Conservation (phyloP, 2,113 vertebrate species). For the Eudyptes chrysolophus region DNA sequence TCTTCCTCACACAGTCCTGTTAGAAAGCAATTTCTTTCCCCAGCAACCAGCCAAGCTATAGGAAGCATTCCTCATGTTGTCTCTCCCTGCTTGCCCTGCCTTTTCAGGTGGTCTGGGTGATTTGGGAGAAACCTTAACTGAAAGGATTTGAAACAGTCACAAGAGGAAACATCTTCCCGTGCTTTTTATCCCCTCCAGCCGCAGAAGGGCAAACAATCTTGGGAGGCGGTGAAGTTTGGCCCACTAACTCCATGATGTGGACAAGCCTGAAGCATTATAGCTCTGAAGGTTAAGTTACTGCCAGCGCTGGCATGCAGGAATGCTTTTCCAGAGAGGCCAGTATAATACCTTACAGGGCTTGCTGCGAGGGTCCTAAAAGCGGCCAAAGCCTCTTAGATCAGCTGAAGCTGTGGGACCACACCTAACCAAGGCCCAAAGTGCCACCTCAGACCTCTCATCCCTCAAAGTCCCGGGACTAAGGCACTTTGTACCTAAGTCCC, state of each 20-base stretch:
- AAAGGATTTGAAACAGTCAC: background rate
- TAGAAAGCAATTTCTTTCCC: background rate
- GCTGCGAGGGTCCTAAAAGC: background rate
- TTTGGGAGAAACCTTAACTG: background rate
- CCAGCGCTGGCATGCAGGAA: background rate
- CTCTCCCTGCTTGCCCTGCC: background rate
- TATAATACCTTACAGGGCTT: background rate
- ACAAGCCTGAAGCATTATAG: background rate
- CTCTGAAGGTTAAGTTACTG: background rate
- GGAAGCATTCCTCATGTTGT: background rate
- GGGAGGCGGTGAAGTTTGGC: background rate
- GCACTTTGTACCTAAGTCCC: background rate
- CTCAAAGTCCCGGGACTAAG: background rate
- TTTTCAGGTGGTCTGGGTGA: background rate
- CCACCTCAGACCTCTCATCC: background rate
- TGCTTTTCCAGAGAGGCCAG: background rate
- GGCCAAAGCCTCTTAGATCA: background rate
- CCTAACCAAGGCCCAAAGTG: background rate
- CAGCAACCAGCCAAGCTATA: background rate
- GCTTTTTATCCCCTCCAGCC: background rate
- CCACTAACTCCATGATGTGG: rapidly evolving
- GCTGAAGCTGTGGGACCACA: background rate
- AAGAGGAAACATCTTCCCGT: background rate
- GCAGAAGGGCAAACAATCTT: background rate
- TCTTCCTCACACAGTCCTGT: background rate